Conservation (phyloP, 2,888 invertebrate genomes). For the Eupithecia subfuscata region DNA sequence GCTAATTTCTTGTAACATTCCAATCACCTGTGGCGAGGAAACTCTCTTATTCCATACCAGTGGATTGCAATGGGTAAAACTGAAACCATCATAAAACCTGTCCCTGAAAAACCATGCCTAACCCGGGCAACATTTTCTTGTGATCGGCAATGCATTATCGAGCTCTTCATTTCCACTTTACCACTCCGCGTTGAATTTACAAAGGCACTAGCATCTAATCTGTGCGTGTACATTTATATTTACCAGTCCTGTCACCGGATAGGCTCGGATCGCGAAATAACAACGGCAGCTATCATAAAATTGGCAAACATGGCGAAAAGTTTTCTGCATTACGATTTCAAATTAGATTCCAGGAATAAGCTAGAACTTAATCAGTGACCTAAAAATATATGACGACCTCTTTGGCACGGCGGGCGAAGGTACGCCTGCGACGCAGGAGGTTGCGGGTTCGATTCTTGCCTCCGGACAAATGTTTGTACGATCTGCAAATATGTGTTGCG, state of each 20-base stretch:
- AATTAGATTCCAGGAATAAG: slow-evolving; percentile 16
- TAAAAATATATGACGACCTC: too few relatives aligned
- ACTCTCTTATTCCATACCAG: background rate
- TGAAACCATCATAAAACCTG: background rate
- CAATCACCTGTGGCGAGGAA: background rate
- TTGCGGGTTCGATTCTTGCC: too few relatives aligned
- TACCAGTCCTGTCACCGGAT: slow-evolving; percentile 31
- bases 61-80: background rate
- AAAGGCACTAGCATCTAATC: slow-evolving; percentile 22
- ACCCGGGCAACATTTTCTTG: background rate
- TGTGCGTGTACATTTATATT: slow-evolving; percentile 34
- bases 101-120: background rate
- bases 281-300: slow-evolving; percentile 22
- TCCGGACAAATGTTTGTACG: too few relatives aligned
- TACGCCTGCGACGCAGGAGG: too few relatives aligned
- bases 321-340: slow-evolving; percentile 17
- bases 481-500: too few relatives aligned
- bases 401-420: too few relatives aligned
- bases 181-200: slow-evolving; percentile 21
- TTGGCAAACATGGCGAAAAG: slow-evolving; percentile 27
- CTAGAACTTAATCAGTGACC: background rate
- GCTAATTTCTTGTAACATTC: background rate
- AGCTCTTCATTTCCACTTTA: background rate
- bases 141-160: background rate
- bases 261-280: slow-evolving; percentile 30